These are phyloP conservation scores for Azemiops feae DNA, from an alignment of 2,113 vertebrate species.

Conservation along the genomic window DNA sequence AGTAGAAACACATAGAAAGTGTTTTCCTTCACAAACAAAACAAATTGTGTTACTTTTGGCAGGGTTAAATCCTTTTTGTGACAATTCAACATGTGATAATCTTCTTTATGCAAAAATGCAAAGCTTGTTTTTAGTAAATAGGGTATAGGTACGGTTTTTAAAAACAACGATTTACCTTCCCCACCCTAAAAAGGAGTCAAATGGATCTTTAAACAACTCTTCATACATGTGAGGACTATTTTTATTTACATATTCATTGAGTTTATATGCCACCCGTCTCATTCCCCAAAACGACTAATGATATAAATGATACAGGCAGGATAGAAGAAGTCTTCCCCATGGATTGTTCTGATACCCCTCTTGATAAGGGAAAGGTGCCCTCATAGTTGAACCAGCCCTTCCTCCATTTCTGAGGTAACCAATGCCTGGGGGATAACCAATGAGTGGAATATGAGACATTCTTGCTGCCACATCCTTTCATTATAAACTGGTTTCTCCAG, in stretches of 20 bases:
- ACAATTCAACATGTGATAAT: not conserved
- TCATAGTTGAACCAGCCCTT: not conserved
- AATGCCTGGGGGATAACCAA: not conserved
- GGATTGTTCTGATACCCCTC: not conserved
- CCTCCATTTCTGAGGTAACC: not conserved
- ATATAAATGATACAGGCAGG: not conserved
- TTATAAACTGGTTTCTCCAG: not conserved
- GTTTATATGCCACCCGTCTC: not conserved
- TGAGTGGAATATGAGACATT: not conserved
- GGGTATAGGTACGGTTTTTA: not conserved
- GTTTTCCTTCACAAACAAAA: slow-evolving; percentile 46
- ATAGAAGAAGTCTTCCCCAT: not conserved
- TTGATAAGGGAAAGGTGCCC: not conserved
- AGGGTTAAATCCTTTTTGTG: not conserved
- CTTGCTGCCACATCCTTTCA: not conserved
- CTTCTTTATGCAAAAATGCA: not conserved
- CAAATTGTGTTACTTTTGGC: slow-evolving; percentile 11
- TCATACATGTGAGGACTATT: not conserved
- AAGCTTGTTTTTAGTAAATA: not conserved
- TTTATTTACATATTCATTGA: not conserved
- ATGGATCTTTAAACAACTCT: not conserved
- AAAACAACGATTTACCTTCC: not conserved
- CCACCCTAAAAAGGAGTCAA: not conserved
- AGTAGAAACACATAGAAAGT: slow-evolving; percentile 21
- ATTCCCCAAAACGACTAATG: not conserved